Evolutionary conservation across 2,797 vertebrate species (phyloP).

Genomic region (Sebastes reedi): DNA sequence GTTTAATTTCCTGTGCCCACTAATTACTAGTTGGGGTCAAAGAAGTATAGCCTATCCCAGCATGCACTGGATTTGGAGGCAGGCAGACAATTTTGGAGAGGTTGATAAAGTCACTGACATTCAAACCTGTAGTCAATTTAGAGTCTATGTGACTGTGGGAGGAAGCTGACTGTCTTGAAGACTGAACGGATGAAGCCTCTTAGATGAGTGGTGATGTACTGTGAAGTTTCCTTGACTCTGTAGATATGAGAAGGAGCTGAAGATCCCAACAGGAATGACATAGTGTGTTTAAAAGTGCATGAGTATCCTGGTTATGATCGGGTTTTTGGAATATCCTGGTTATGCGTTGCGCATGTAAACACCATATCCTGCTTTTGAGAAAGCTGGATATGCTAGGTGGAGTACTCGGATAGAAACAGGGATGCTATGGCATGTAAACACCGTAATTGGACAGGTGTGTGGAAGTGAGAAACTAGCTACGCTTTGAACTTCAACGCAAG

Average conservation of each 20-base stretch:
- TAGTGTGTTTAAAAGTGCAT: neutral
- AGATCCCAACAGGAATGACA: neutral
- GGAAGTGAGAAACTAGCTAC: neutral
- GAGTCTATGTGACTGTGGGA: neutral
- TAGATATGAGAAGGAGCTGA: neutral
- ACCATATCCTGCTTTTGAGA: neutral
- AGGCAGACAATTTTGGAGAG: neutral
- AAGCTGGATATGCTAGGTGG: neutral
- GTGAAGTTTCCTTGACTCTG: neutral
- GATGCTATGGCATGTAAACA: neutral
- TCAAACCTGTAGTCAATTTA: neutral
- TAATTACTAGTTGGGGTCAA: neutral
- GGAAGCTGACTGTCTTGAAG: neutral
- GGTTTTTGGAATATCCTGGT: neutral
- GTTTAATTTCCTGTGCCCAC: neutral
- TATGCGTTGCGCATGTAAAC: neutral
- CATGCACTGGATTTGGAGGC: neutral
- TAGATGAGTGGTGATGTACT: neutral
- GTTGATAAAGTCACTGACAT: neutral
- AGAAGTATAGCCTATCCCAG: neutral
- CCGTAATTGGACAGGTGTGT: neutral
- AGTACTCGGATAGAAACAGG: neutral
- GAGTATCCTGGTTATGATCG: no score
- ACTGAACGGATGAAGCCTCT: neutral
- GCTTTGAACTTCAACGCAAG: neutral